Evolutionary conservation across 1,140 invertebrate genomes (phyloP).

Genomic region (Phymastichus coffea): DNA sequence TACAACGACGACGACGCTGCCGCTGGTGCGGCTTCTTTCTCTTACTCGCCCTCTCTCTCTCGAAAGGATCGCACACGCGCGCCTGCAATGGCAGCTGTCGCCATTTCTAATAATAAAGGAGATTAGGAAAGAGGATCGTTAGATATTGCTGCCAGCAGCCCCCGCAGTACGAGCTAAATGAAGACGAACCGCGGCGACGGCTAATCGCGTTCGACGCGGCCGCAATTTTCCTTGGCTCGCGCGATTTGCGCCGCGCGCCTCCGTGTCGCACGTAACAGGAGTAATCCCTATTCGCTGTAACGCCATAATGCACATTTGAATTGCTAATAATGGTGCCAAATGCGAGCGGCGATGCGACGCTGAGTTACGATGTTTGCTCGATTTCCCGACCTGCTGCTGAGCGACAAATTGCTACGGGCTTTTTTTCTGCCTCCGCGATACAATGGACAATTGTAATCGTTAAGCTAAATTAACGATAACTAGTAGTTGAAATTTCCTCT

Average conservation of each 20-base stretch:
- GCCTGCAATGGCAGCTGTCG: conserved; percentile 20
- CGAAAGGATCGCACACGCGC: neutral
- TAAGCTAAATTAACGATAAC: too few relatives aligned
- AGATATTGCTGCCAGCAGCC: neutral
- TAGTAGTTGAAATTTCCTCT: too few relatives aligned
- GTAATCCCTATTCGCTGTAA: too few relatives aligned
- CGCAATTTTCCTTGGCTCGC: conserved; percentile 1
- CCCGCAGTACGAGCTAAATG: neutral
- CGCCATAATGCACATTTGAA: too few relatives aligned
- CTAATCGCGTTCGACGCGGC: conserved; percentile 19
- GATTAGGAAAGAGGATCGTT: conserved; percentile 12
- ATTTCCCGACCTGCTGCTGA: too few relatives aligned
- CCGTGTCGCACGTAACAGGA: too few relatives aligned
- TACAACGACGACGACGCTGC: conserved; percentile 47
- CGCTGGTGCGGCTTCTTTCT: neutral
- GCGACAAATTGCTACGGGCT: too few relatives aligned
- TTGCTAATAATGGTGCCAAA: too few relatives aligned
- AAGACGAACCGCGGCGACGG: conserved; percentile 7
- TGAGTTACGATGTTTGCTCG: too few relatives aligned
- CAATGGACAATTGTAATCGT: too few relatives aligned
- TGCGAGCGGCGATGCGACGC: too few relatives aligned
- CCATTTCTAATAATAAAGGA: conserved; percentile 28
- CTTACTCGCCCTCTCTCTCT: conserved; percentile 8
- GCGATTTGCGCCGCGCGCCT: neutral
- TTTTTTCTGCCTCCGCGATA: too few relatives aligned